Conservation (phyloP, 2,797 vertebrate genomes). For the Tarsius wallacei region DNA sequence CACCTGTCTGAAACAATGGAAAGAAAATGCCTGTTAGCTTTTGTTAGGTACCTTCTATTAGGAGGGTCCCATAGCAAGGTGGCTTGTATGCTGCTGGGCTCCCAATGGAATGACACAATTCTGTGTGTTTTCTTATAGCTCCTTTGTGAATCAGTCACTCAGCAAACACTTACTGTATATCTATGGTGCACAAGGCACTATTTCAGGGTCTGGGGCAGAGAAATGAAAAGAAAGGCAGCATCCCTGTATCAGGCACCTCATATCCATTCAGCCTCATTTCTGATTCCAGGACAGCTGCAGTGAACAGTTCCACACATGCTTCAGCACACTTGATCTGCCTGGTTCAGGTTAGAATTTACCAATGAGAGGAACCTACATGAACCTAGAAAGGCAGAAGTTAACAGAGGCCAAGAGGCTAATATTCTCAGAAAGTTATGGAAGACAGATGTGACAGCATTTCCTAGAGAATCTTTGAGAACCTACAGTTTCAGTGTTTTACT, state of each 20-base stretch:
- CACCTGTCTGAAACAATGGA: not conserved
- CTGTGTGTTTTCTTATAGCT: constrained; percentile 25
- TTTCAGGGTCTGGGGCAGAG: constrained; percentile 30
- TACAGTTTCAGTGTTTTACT: not conserved
- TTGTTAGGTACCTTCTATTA: not conserved
- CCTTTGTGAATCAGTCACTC: constrained; percentile 1
- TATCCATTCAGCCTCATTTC: not conserved
- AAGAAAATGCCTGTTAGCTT: not conserved
- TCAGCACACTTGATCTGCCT: constrained; percentile 4
- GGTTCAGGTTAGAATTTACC: constrained; percentile 27
- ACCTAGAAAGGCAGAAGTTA: constrained; percentile 23
- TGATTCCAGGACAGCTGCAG: not conserved
- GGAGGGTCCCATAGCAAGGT: not conserved
- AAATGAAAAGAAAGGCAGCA: constrained; percentile 11
- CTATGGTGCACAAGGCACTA: not conserved
- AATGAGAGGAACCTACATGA: not conserved
- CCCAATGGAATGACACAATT: constrained; percentile 48
- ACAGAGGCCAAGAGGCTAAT: constrained; percentile 20
- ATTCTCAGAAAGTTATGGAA: constrained; percentile 12
- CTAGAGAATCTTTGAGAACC: constrained; percentile 22
- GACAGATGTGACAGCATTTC: constrained; percentile 7
- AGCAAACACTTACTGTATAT: not conserved
- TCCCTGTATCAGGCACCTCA: not conserved
- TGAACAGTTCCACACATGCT: not conserved
- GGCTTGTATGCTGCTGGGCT: not conserved